A percentile compares a stretch with the other conserved stretches of the same genome.
These are phyloP conservation scores for Morus bassanus DNA, from an alignment of 2,797 vertebrate genomes.

Conservation along the genomic window DNA sequence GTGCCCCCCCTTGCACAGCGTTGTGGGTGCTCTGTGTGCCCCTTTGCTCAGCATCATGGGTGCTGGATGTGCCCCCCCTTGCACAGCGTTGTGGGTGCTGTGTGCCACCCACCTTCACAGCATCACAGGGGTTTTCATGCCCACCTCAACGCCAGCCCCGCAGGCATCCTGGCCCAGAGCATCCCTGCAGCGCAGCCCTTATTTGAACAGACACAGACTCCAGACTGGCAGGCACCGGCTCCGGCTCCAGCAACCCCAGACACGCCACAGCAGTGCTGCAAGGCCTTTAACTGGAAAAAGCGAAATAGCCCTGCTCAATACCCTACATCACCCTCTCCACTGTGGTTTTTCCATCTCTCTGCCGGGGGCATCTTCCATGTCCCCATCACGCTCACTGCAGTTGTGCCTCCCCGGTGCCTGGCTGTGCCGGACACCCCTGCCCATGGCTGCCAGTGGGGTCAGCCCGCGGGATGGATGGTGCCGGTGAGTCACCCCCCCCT, in stretches of 20 bases:
- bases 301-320: accelerated
- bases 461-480: accelerated
- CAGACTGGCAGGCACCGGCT: background rate
- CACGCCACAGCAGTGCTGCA: background rate
- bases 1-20: too few relatives aligned
- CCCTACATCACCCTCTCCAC: background rate
- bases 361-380: accelerated
- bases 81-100: background rate
- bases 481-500: background rate
- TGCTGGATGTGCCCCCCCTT: background rate
- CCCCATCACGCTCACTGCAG: accelerated
- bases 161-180: background rate
- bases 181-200: background rate
- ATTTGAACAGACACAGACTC: background rate
- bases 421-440: background rate
- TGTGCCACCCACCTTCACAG: background rate
- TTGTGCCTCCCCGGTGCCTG: accelerated
- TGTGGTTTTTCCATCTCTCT: background rate
- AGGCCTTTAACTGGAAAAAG: background rate
- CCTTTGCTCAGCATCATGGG: too few relatives aligned
- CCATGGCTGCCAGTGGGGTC: accelerated
- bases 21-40: background rate
- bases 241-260: background rate
- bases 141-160: accelerated
- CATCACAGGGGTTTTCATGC: background rate